Evolutionary conservation across 2,113 vertebrate genomes (phyloP), one percentile per base, ranked within the genome.

Genomic region (Oncorhynchus clarkii): DNA sequence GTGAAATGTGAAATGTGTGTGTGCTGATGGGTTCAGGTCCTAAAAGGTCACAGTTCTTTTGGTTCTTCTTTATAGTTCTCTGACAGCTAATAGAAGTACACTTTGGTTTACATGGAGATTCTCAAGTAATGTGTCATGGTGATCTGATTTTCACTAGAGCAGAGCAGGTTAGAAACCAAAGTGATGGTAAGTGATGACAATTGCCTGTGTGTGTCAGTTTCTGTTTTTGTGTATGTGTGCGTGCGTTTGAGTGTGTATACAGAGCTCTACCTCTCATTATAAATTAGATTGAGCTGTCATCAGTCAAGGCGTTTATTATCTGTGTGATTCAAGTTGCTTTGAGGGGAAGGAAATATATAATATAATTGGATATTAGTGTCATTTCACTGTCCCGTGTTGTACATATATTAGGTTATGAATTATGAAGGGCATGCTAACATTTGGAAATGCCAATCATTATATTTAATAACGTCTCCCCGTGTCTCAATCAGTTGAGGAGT

Each of bases 401-500:
- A n/a, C 16, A 20, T 68, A 9, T 70, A 70, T 70, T 70, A 70
- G 39, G 39, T 70, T 70, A 70, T 31, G 67, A 39, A 27, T 48
- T 70, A 70, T 70, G 67, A 70, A 45, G 34, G 67, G 34, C 67
- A 70, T 48, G 67, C 67, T 70, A 70, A 70, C 67, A 70, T 70
- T 70, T 70, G 7, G 34, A 70, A 70, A 70, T 70, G 67, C 34
- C 34, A 70, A 45, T 48, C 34, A 48, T 48, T 27, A 24, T 70
- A 31, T 70, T 70, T 70, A n/a, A 39, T 22, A 70, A 70, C 39
- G 39, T 9, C 13, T 1, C 67, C 26, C 12, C 7, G 20, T 11
- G n/a, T 70, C 34, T 39, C 31, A 31, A 45, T 20, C 34, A 45
- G 6, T 54, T n/a, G 67, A 9, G 3, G n/a, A 70, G 66, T 48